phyloP scores from a whole-genome alignment of 2,797 vertebrate species.

The Aphelocoma californica region DNA sequence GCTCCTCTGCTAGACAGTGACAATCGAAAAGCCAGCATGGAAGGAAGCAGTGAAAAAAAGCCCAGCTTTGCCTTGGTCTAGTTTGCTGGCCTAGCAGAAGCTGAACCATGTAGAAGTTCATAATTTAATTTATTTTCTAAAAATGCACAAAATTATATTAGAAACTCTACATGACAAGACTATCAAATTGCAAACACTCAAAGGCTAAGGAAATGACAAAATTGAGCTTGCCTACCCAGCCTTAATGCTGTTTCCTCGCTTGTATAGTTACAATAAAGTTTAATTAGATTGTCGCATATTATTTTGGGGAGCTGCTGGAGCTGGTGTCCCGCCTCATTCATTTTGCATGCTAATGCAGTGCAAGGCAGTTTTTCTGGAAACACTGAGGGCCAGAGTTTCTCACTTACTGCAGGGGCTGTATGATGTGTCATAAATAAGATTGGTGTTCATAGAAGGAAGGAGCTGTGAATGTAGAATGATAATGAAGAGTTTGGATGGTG shows the following conservation, averaged over 20 bases:
- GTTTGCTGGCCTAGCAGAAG: neutral
- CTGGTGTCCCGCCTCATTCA: constrained; percentile 1
- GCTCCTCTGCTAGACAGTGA: neutral
- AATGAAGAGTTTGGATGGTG: neutral
- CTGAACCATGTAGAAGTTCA: neutral
- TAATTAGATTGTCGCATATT: constrained; percentile 55
- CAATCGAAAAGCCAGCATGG: neutral
- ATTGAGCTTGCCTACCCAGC: constrained; percentile 30
- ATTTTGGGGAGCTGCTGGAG: constrained; percentile 50
- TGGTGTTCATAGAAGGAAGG: neutral
- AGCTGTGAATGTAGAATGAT: constrained; percentile 4
- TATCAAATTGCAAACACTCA: constrained; percentile 28
- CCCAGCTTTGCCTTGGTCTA: neutral
- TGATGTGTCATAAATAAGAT: constrained; percentile 36
- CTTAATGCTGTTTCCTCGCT: constrained; percentile 51
- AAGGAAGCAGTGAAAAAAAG: neutral
- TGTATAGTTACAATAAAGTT: constrained; percentile 54
- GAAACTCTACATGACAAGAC: constrained; percentile 21
- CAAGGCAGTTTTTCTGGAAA: constrained; percentile 31
- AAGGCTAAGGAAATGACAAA: constrained; percentile 50
- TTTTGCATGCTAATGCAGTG: constrained; percentile 40
- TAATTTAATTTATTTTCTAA: constrained; percentile 30
- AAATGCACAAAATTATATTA: constrained; percentile 38
- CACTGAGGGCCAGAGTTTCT: neutral
- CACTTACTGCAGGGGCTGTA: constrained; percentile 31